phyloP scores from a whole-genome alignment of 1,140 invertebrate genomes.

The Nephila pilipes region DNA sequence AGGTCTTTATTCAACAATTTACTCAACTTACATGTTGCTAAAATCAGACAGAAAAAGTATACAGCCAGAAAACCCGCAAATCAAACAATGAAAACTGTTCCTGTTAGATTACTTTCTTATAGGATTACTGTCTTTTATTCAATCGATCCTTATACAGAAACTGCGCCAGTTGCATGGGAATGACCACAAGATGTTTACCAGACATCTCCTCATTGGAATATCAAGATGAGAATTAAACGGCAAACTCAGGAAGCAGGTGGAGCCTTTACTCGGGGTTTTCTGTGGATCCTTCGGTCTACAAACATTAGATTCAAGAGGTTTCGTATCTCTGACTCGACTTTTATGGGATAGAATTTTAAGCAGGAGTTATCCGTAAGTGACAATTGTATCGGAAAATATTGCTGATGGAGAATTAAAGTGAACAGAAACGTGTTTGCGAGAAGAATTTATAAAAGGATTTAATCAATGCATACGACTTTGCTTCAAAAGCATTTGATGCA shows the following conservation, averaged over 20 bases:
- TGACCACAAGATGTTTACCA: conserved; percentile 37
- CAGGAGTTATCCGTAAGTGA: neutral
- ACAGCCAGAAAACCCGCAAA: neutral
- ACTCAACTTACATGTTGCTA: neutral
- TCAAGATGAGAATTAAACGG: conserved; percentile 30
- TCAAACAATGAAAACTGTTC: neutral
- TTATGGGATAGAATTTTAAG: conserved; percentile 33
- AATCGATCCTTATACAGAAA: neutral
- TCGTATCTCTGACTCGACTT: neutral
- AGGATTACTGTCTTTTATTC: neutral
- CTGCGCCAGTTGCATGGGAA: conserved; percentile 8
- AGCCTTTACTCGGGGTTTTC: neutral
- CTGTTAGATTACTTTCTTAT: neutral
- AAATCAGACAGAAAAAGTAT: neutral
- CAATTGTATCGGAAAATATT: neutral
- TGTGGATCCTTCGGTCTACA: neutral
- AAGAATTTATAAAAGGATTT: neutral
- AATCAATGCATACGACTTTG: neutral
- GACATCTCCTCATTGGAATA: conserved; percentile 38
- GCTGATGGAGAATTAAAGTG: conserved; percentile 2
- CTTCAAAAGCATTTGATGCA: too few relatives aligned
- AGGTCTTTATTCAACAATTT: neutral
- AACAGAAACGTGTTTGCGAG: neutral
- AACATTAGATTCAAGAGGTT: neutral
- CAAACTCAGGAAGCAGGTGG: conserved; percentile 18